Conservation (phyloP, 2,113 vertebrate species). For the Pica pica region DNA sequence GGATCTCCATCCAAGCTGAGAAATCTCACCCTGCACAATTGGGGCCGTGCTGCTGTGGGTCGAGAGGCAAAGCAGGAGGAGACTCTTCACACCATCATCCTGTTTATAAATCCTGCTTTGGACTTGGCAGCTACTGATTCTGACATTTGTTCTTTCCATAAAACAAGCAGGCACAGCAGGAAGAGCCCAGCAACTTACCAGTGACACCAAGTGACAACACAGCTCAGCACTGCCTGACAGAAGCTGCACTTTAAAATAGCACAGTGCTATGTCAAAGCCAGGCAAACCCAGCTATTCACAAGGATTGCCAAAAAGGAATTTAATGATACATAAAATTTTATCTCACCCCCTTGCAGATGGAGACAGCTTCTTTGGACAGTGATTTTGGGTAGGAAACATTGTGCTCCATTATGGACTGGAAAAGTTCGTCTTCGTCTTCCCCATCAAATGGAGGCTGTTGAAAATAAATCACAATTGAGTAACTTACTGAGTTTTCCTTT, state of each 20-base stretch:
- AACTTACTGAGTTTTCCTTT: not conserved
- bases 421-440: slow-evolving; percentile 95
- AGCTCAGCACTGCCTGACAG: not conserved
- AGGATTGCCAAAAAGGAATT: not conserved
- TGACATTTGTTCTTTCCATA: not conserved
- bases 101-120: not conserved
- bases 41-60: fast-evolving
- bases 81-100: not conserved
- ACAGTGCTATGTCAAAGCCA: not conserved
- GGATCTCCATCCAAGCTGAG: not conserved
- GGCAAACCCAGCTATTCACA: not conserved
- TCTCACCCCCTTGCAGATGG: slow-evolving; percentile 97
- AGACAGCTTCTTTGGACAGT: slow-evolving; percentile 95
- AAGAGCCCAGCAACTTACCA: not conserved
- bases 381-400: slow-evolving; percentile 97
- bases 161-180: not conserved
- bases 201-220: not conserved
- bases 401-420: slow-evolving; percentile 99
- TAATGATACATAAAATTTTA: not conserved
- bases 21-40: not conserved
- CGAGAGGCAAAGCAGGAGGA: not conserved
- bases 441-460: slow-evolving; percentile 93
- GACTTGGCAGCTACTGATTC: not conserved
- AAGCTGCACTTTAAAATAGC: not conserved
- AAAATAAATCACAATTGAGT: not conserved